Evolutionary conservation across 2,888 invertebrate genomes (phyloP).

Genomic region (Deroplatys truncata): DNA sequence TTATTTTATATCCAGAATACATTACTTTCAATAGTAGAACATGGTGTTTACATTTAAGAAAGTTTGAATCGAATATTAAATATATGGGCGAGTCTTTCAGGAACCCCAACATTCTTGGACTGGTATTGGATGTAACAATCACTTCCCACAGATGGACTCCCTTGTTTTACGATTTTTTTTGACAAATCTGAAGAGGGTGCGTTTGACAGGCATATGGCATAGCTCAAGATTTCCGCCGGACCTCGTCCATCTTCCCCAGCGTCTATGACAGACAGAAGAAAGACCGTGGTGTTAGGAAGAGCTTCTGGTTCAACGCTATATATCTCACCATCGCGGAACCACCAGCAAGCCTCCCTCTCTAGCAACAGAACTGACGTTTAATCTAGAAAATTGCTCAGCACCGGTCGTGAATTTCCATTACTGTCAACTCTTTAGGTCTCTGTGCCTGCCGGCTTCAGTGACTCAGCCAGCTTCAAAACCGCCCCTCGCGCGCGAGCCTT

Average conservation of each 20-base stretch:
- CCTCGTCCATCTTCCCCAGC: slow-evolving; percentile 24
- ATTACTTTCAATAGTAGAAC: no score
- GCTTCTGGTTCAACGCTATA: slow-evolving; percentile 20
- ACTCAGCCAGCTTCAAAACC: not conserved
- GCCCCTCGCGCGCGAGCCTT: not conserved
- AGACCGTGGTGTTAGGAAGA: not conserved
- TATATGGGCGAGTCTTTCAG: no score
- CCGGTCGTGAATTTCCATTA: slow-evolving; percentile 60
- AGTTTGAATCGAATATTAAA: no score
- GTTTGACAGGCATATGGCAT: slow-evolving; percentile 28
- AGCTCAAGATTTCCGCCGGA: slow-evolving; percentile 29
- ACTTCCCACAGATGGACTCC: not conserved
- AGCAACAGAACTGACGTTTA: slow-evolving; percentile 50
- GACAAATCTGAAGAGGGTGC: slow-evolving; percentile 25
- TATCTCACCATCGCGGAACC: slow-evolving; percentile 27
- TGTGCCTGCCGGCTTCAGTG: slow-evolving; percentile 18
- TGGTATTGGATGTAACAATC: no score
- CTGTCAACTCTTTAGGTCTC: slow-evolving; percentile 47
- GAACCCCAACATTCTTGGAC: no score
- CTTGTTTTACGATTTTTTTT: slow-evolving; percentile 1
- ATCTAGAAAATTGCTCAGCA: slow-evolving; percentile 60
- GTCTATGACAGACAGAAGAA: not conserved
- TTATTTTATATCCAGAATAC: no score
- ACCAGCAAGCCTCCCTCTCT: slow-evolving; percentile 14
- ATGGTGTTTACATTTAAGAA: no score